Evolutionary conservation across 2,888 invertebrate species (phyloP), one percentile per base, ranked within the genome.

Genomic region (Drosophila buzzatii): DNA sequence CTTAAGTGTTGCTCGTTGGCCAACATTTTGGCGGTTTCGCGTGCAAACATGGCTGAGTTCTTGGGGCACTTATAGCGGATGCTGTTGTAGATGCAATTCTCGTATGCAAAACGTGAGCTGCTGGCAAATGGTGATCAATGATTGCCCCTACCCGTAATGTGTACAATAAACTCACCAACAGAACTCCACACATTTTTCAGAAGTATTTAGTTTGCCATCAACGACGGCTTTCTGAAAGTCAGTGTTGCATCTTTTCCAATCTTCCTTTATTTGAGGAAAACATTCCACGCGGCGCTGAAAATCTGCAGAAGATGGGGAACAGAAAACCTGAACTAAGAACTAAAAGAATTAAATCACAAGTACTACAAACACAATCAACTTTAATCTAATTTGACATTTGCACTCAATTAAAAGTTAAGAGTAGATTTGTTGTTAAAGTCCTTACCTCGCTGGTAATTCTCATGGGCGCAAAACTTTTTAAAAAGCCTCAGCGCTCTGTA

Each of bases 71-170:
- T 93, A 73, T 90, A 92, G 0, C 92, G 88, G 10, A 93, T 93
- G 49, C 92, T 92, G 31, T 92, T 93, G 73, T 91, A 92, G 67
- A 93, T 92, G 81, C 93, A 93, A 39, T 91, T 92, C 76, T 93
- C 93, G 59, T 93, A 93, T 37, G 92, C 92, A 59, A 91, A 87
- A n/a, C 93, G 91, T 41, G 93, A 91, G 63, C 93, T 93, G 73
- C 9, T 74, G 47, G 7, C 44, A 53, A 37, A 35, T 20, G 3
- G 3, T 14, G 7, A 14, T 14, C 33, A 18, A 7, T 18, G 14
- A 44, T 23, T 27, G 5, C 1, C 47, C 14, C 14, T 18, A 9
- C 4, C 7, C 3, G 8, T 20, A 35, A 31, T 23, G 3, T 1
- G 16, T 18, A 4, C 33, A 35, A 8, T 16, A 18, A 58, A 78